Evolutionary conservation across 2,113 vertebrate species (phyloP).

Genomic region (Climacteris rufus): DNA sequence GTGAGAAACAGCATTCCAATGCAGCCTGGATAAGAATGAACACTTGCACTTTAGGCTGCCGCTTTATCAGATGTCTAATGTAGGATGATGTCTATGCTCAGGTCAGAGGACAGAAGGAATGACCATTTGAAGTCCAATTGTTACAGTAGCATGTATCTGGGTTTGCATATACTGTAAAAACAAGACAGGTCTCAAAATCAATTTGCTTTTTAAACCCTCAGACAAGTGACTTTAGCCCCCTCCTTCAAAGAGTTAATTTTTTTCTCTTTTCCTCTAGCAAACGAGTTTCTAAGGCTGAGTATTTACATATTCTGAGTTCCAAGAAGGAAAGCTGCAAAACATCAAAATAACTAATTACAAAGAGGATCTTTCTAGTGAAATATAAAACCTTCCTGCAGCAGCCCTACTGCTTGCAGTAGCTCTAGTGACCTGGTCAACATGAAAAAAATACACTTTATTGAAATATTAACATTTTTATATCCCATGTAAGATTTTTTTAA

Average conservation of each 20-base stretch:
- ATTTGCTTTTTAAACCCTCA: neutral
- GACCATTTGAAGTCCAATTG: neutral
- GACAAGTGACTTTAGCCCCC: neutral
- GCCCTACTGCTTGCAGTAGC: neutral
- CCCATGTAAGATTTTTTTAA: neutral
- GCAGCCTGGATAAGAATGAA: neutral
- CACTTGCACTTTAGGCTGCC: neutral
- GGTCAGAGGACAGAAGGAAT: neutral
- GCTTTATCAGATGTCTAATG: neutral
- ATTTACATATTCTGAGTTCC: neutral
- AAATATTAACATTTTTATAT: neutral
- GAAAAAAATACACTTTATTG: neutral
- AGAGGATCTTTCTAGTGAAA: slow-evolving; percentile 4
- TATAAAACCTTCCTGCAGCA: neutral
- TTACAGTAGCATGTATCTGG: neutral
- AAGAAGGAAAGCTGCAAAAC: neutral
- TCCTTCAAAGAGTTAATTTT: neutral
- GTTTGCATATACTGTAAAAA: neutral
- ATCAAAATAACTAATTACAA: slow-evolving; percentile 30
- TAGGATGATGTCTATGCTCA: neutral
- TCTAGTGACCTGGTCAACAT: neutral
- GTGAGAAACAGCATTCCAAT: neutral
- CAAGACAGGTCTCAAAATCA: neutral
- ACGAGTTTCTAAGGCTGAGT: neutral
- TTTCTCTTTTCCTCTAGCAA: neutral